Percentiles rank a stretch among this genome's conserved stretches.
Conservation (phyloP, 2,113 vertebrate species). For the Panthera uncia region DNA sequence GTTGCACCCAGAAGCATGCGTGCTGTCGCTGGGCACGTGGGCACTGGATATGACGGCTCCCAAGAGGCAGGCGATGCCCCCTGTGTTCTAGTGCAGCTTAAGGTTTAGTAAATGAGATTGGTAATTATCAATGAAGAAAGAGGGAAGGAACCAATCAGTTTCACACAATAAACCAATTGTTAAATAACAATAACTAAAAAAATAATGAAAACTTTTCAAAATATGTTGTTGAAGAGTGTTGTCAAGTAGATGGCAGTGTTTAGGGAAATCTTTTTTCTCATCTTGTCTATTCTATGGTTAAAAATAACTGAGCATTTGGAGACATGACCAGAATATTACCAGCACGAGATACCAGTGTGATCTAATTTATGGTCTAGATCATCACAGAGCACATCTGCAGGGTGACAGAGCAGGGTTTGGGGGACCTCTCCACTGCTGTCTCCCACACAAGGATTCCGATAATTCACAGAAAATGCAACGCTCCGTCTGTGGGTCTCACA, state of each 20-base stretch:
- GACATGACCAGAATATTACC: neutral
- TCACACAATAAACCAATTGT: neutral
- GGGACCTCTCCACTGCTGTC: neutral
- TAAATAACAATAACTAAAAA: neutral
- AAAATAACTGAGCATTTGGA: neutral
- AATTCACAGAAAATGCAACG: no score
- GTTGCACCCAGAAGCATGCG: neutral
- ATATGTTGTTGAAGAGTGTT: neutral
- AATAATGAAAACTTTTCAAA: neutral
- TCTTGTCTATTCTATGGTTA: neutral
- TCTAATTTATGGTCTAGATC: neutral
- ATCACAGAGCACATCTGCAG: neutral
- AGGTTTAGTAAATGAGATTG: no score
- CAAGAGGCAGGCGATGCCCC: no score
- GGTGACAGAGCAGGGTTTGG: neutral
- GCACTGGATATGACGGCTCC: no score
- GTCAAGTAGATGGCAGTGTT: neutral
- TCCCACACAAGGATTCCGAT: neutral
- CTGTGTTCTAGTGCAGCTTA: neutral
- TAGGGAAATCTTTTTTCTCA: neutral
- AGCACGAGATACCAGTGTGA: neutral
- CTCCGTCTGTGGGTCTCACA: neutral
- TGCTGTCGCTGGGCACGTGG: rapidly evolving
- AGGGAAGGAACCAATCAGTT: no score
- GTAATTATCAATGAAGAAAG: no score